Conservation (phyloP, 2,888 invertebrate genomes). For the Heliconius cydno region DNA sequence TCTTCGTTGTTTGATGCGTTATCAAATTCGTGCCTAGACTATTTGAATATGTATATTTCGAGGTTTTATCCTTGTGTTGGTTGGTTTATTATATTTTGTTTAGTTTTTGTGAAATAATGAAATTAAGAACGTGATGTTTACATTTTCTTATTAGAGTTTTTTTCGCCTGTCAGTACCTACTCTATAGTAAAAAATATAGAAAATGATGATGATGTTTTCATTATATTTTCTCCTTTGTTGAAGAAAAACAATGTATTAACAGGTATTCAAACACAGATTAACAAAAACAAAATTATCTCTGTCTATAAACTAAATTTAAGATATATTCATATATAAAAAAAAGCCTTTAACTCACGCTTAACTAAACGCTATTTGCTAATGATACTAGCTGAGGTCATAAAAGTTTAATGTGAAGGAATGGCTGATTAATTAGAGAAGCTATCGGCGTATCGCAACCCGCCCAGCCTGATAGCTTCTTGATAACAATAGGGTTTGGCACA, state of each 20-base stretch:
- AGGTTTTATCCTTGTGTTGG: background rate
- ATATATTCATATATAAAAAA: no score
- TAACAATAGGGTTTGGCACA: slow-evolving; percentile 53
- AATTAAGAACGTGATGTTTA: no score
- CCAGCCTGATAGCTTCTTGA: slow-evolving; percentile 60
- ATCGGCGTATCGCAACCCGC: slow-evolving; percentile 67
- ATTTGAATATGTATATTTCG: slow-evolving; percentile 21
- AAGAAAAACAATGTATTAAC: no score
- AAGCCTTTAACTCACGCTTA: background rate
- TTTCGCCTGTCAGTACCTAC: no score
- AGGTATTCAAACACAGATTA: no score
- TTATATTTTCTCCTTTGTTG: no score
- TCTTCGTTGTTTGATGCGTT: slow-evolving; percentile 61
- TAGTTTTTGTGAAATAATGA: background rate
- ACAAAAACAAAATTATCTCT: no score
- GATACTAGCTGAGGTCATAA: slow-evolving; percentile 63
- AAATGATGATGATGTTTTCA: no score
- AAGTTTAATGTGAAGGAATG: slow-evolving; percentile 77
- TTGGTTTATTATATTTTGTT: slow-evolving; percentile 4
- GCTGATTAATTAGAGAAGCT: slow-evolving; percentile 77
- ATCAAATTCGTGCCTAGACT: slow-evolving; percentile 40
- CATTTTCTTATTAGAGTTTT: no score
- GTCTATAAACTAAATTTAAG: no score
- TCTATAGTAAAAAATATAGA: no score
- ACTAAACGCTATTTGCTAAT: slow-evolving; percentile 37